Evolutionary conservation across 2,797 vertebrate genomes (phyloP).

Genomic region (Sphenodon punctatus): DNA sequence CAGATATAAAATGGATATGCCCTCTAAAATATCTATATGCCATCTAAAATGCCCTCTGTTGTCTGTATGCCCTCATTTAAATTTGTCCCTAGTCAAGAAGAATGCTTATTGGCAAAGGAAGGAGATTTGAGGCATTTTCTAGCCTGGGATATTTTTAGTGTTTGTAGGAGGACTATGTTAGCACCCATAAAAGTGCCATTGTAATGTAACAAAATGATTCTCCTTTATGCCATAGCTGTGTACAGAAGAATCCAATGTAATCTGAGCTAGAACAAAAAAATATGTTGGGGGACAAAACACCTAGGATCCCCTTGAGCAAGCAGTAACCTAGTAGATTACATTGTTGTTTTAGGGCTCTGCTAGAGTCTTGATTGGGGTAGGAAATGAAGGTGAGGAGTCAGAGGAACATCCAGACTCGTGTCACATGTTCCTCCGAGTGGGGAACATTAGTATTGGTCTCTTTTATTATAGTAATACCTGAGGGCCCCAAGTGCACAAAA

Average conservation of each 20-base stretch:
- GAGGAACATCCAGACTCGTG: not conserved
- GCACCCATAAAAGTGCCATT: no score
- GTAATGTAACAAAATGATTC: no score
- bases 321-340: not conserved
- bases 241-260: not conserved
- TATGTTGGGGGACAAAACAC: not conserved
- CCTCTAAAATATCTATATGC: no score
- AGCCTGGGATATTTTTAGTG: not conserved
- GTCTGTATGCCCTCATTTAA: not conserved
- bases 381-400: not conserved
- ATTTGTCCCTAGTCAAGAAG: not conserved
- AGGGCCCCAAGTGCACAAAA: no score
- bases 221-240: no score
- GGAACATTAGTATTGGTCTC: no score
- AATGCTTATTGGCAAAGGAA: slow-evolving; percentile 15
- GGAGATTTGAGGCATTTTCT: slow-evolving; percentile 31
- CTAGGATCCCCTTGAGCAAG: not conserved
- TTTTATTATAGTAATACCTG: no score
- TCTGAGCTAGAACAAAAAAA: not conserved
- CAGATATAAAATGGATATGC: not conserved
- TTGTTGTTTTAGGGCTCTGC: not conserved
- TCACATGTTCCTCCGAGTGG: no score
- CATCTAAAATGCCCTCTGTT: no score
- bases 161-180: not conserved
- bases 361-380: not conserved